Evolutionary conservation across 2,888 invertebrate genomes (phyloP), one percentile per base, ranked within the genome.

Genomic region (Elmis aenea): DNA sequence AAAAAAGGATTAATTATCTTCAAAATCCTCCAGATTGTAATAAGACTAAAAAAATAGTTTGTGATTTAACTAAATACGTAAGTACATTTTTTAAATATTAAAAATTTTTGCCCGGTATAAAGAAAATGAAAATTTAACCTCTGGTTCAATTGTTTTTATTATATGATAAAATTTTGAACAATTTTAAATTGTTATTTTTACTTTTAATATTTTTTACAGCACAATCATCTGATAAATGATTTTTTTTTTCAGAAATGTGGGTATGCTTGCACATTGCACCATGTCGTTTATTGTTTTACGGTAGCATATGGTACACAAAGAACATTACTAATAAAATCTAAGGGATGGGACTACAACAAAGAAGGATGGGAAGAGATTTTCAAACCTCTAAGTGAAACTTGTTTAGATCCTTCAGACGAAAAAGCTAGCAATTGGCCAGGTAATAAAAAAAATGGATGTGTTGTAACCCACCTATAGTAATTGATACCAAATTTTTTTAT

Each of bases 251-350:
- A 84, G 84, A 95, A 96, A 31, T 99, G 99, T 69, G 99, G 99
- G 8, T 99, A 93, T 69, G 99, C 99, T 6, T 99, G 99, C 62
- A 97, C 99, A 70, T 72, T 99, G 10, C 99, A 99, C 71, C 97
- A 99, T 68, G 87, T 90, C 32, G 88, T 90, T 6, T 99, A 97
- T 68, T 99, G 97, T 65, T 83, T 97, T 52, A 83, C 96, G 61
- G 86, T 95, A 51, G 95, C 96, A 1, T 96, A 95, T 66, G 95
- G 93, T 0, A 91, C 93, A 0, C 83, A 91, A 60, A 72, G 97
- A 30, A 96, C 96, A 0, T 69, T 99, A 40, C 85, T 99, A 51
- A 71, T 99, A 23, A 89, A 94, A 68, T 92, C 93, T 0, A 85
- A 88, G 57, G 94, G 93, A 1, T 97, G 96, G 96, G 71, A 91